Percentiles rank a stretch among this genome's conserved stretches.
These are phyloP conservation scores for Brachylomia viminalis DNA, from an alignment of 2,888 invertebrate species.

Conservation along the genomic window DNA sequence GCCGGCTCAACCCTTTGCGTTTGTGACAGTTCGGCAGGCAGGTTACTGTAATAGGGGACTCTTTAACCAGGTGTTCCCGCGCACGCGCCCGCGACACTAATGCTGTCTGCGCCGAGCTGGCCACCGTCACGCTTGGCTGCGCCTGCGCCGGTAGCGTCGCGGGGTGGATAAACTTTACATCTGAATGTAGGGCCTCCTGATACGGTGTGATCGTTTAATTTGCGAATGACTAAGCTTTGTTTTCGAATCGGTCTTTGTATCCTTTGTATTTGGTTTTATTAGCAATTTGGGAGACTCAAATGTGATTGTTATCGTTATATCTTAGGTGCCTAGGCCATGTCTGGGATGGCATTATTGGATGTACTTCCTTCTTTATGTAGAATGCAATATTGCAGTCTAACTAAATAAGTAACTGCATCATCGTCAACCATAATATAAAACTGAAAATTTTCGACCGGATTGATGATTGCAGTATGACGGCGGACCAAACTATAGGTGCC, in stretches of 20 bases:
- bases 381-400: background rate
- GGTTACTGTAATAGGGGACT: slow-evolving; percentile 20
- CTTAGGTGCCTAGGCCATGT: background rate
- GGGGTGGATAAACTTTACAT: slow-evolving; percentile 83
- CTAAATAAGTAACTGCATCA: background rate
- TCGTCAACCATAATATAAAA: background rate
- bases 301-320: background rate
- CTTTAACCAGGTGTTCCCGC: slow-evolving; percentile 72
- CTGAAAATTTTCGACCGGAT: background rate
- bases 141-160: slow-evolving; percentile 76
- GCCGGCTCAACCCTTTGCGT: slow-evolving; percentile 10
- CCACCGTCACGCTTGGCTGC: slow-evolving; percentile 79
- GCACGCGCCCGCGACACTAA: slow-evolving; percentile 81
- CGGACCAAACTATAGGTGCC: background rate
- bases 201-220: slow-evolving; percentile 60
- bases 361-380: background rate
- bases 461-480: background rate
- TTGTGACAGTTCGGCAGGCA: slow-evolving; percentile 23
- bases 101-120: slow-evolving; percentile 71
- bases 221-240: slow-evolving; percentile 65
- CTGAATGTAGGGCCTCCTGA: slow-evolving; percentile 65
- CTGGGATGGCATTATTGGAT: background rate
- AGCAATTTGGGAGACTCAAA: background rate
- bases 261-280: slow-evolving; percentile 40
- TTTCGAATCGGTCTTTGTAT: slow-evolving; percentile 42